Evolutionary conservation across 2,797 vertebrate species (phyloP), one percentile per base, ranked within the genome.

Genomic region (Megalops cyprinoides): DNA sequence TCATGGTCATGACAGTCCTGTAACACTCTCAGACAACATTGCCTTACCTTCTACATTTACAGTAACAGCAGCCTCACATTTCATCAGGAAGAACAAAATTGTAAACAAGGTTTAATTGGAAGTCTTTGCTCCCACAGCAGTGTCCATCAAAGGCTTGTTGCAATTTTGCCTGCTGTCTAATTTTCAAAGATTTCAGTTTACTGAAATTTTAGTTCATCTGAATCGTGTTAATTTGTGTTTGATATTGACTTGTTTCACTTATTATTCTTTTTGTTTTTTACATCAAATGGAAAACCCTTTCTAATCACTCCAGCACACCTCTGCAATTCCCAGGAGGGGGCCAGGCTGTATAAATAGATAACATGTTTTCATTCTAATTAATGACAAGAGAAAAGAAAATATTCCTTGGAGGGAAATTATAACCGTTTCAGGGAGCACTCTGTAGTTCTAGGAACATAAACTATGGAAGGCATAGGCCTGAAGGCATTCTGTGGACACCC

Each of bases 211-310:
- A n/a, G n/a, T n/a, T n/a, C n/a, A 67, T 71, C 67, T 42, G 67
- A 71, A 44, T 42, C 2, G 2, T 42, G 39, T 71, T n/a, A 42
- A 71, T 42, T 42, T 71, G 37, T 42, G 18, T 71, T 44, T 71
- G 20, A 71, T 71, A 71, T 71, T 71, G 67, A 71, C 67, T 71
- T 71, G 37, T 42, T 71, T 37, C 67, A 71, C 67, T 71, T 39
- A n/a, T 10, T 23, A 71, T 71, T 71, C 37, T 6, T 65, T 71
- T 71, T 71, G 5, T 42, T 53, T 53, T 71, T 42, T n/a, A 42
- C 18, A 71, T 18, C 39, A 71, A 23, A 71, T 39, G 44, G 67
- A 71, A 44, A 18, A 28, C 4, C 10, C 37, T 71, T 37, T 44
- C 18, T n/a, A 71, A 71, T 44, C 67, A 69, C 23, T 4, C 65